Evolutionary conservation across 2,113 vertebrate species (phyloP).

Genomic region (Nettapus auritus): DNA sequence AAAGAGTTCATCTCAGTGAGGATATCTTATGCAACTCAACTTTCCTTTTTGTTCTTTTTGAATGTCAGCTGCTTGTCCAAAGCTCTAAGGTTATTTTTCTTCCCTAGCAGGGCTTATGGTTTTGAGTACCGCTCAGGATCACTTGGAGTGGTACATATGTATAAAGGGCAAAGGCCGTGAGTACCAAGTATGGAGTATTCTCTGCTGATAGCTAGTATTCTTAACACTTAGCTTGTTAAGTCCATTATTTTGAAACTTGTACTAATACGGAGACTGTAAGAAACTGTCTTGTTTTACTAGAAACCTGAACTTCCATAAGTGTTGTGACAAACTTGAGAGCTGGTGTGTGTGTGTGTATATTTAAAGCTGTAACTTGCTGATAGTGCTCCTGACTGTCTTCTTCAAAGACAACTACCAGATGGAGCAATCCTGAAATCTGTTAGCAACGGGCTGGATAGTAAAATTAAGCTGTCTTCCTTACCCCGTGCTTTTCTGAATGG

Average conservation of each 20-base stretch:
- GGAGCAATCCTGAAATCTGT: not conserved
- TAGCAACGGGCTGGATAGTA: not conserved
- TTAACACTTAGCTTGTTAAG: not conserved
- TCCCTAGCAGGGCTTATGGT: not conserved
- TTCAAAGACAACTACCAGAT: not conserved
- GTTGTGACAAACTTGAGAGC: not conserved
- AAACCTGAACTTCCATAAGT: not conserved
- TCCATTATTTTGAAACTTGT: not conserved
- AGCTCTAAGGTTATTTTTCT: not conserved
- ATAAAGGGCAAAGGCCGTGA: not conserved
- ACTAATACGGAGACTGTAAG: not conserved
- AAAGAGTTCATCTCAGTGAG: not conserved
- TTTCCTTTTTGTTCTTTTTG: not conserved
- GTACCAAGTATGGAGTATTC: not conserved
- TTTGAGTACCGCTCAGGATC: not conserved
- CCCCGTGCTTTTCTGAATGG: not conserved
- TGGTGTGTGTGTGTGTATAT: not conserved
- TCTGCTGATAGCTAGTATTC: not conserved
- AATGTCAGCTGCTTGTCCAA: not conserved
- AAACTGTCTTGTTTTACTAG: not conserved
- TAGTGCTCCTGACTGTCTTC: not conserved
- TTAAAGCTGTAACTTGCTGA: not conserved
- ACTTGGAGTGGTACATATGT: not conserved
- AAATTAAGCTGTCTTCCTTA: not conserved
- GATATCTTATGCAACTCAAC: not conserved